Conservation (phyloP, 2,888 invertebrate species). For the Cylloceria caligata region DNA sequence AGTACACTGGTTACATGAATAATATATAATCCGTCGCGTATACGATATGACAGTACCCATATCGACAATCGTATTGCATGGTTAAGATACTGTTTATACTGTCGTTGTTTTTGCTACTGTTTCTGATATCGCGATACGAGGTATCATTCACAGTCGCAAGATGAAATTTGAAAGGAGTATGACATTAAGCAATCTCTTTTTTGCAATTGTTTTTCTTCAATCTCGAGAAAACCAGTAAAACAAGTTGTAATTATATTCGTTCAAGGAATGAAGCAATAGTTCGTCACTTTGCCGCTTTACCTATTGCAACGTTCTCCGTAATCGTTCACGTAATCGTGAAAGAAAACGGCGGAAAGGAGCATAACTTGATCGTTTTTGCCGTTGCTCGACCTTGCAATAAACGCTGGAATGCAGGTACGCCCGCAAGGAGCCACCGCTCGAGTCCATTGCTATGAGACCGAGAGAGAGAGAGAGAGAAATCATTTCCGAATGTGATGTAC, state of each 20-base stretch:
- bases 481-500: slow-evolving; percentile 20
- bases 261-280: slow-evolving; percentile 2
- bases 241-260: neutral
- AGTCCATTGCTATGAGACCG: slow-evolving; percentile 13
- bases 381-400: slow-evolving; percentile 14
- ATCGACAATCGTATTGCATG: neutral
- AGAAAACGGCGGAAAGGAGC: slow-evolving; percentile 2
- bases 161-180: neutral
- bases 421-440: slow-evolving; percentile 3
- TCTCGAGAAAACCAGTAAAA: neutral
- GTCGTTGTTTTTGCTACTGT: neutral
- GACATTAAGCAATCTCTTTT: neutral
- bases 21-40: neutral
- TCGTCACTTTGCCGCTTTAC: neutral
- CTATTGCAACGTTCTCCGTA: neutral
- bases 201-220: neutral
- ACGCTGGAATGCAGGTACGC: neutral
- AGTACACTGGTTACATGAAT: neutral
- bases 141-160: neutral
- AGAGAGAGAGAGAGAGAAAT: slow-evolving; percentile 10
- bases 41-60: neutral
- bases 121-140: neutral
- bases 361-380: slow-evolving; percentile 17
- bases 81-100: neutral
- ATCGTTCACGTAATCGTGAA: slow-evolving; percentile 15